Base-by-base conservation (phyloP, 2,888 invertebrate species). In the Eilema caniola region DNA sequence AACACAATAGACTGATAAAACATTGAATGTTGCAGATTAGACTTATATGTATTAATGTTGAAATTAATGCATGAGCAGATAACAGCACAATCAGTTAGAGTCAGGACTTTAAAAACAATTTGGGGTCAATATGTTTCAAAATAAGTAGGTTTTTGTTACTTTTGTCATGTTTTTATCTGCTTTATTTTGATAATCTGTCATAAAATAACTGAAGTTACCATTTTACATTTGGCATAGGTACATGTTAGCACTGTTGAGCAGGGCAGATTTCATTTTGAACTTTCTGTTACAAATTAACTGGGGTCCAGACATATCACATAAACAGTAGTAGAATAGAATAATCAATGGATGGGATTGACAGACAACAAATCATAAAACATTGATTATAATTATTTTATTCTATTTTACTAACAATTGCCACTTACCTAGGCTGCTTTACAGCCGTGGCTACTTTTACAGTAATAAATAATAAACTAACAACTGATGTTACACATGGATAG, bases 401-500 rank as follows among this genome's bases (percentile, higher is more conserved):
- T 12, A 37, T 37, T 37, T 8, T 10, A 37, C 37, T 37, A 11
- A 37, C 3, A 12, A 37, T 37, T 41, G 41, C 41, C 14, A 41
- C 41, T 41, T 47, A 20, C 1, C 20, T 28, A 28, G n/a, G n/a
- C n/a, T n/a, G n/a, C n/a, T n/a, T n/a, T n/a, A n/a, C n/a, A n/a
- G n/a, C n/a, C n/a, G n/a, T n/a, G n/a, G n/a, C n/a, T n/a, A n/a
- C n/a, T n/a, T n/a, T n/a, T n/a, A n/a, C 20, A 62, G 24, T 20
- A n/a, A 47, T 7, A 56, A n/a, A 28, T n/a, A 23, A 16, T 33
- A n/a, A n/a, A 37, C 31, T 53, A 5, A 37, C 2, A 20, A 25
- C 53, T 65, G 28, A 70, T 72, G 81, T 77, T 71, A 72, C 69
- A 68, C 69, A 81, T 77, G 70, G 68, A 76, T 61, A 65, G 60